Evolutionary conservation across 2,113 vertebrate genomes (phyloP), one percentile per base, ranked within the genome.

Genomic region (Callaeas wilsoni): DNA sequence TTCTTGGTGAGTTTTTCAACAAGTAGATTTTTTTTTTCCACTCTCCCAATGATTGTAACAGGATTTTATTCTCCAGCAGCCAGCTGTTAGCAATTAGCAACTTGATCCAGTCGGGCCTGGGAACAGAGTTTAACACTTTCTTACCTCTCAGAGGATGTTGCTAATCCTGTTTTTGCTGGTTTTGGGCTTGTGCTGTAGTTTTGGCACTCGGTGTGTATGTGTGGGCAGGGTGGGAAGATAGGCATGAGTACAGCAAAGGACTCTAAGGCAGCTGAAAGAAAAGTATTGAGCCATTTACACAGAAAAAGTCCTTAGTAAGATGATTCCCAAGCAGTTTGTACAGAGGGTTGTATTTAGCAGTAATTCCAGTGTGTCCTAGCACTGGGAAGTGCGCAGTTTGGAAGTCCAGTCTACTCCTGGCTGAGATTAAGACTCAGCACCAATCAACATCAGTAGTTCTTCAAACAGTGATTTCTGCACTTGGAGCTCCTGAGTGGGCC

Each of bases 1-100:
- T 89, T 93, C 84, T 83, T 9, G 20, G 16, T 26, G 89, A 83
- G 68, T 86, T 94, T 91, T 94, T 91, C 82, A 90, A 75, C 71
- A 62, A 71, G 42, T 9, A 93, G 69, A 30, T 75, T 79, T 90
- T 73, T 74, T 69, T 94, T 88, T 55, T 10, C 77, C 25, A 7
- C 27, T 81, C 68, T 73, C 62, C 53, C 82, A 80, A 56, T 84
- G 84, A 84, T 92, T 87, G 88, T 89, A 95, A 57, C 77, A 87
- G 90, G 84, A 73, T 94, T 97, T 94, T 76, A 74, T 91, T 96
- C 95, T 93, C 74, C 75, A 88, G 52, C 75, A 95, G 89, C 77
- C 96, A 97, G 95, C 94, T 97, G 97, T 94, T 91, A 95, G 81
- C 96, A 96, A 97, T 97, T 96, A 97, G 96, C 91, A 96, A 96